A percentile compares a stretch with the other conserved stretches of the same genome.
Evolutionary conservation across 2,888 invertebrate species (phyloP).

Genomic region (Drosophila affinis): DNA sequence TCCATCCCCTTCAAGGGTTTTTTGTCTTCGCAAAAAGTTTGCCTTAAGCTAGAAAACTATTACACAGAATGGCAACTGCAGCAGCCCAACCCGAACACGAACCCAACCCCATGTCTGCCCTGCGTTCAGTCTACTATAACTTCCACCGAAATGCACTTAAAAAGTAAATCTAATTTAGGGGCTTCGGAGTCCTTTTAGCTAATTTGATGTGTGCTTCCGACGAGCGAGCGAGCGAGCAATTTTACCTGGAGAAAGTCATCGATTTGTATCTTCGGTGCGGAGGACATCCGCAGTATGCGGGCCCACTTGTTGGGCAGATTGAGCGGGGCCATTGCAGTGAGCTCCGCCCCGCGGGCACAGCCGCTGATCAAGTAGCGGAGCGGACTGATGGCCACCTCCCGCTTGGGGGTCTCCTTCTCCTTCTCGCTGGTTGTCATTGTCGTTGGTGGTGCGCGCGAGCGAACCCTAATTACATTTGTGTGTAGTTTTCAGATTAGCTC

Average conservation of each 20-base stretch:
- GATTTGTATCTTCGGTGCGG: slow-evolving; percentile 79
- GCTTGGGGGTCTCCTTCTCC: slow-evolving; percentile 77
- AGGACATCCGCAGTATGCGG: slow-evolving; percentile 80
- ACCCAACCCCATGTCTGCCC: background rate
- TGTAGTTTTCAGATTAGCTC: slow-evolving; percentile 25
- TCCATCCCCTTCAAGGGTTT: slow-evolving; percentile 5
- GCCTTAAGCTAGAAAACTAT: background rate
- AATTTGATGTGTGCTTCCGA: background rate
- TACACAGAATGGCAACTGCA: background rate
- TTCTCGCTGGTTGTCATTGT: slow-evolving; percentile 46
- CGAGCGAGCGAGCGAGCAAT: background rate
- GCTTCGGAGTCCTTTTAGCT: background rate
- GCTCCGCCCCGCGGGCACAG: slow-evolving; percentile 77
- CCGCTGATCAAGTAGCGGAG: slow-evolving; percentile 80
- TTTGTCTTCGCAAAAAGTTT: slow-evolving; percentile 1
- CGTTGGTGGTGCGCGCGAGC: slow-evolving; percentile 15
- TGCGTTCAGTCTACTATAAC: background rate
- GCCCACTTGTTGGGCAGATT: slow-evolving; percentile 82
- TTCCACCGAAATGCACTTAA: background rate
- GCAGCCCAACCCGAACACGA: background rate
- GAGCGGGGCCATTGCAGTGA: slow-evolving; percentile 75
- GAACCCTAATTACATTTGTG: slow-evolving; percentile 32
- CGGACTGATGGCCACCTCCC: slow-evolving; percentile 72
- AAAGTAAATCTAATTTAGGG: slow-evolving; percentile 3
- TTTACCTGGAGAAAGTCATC: slow-evolving; percentile 83